Conservation (phyloP, 2,888 invertebrate species). For the Lasioglossum zephyrum region DNA sequence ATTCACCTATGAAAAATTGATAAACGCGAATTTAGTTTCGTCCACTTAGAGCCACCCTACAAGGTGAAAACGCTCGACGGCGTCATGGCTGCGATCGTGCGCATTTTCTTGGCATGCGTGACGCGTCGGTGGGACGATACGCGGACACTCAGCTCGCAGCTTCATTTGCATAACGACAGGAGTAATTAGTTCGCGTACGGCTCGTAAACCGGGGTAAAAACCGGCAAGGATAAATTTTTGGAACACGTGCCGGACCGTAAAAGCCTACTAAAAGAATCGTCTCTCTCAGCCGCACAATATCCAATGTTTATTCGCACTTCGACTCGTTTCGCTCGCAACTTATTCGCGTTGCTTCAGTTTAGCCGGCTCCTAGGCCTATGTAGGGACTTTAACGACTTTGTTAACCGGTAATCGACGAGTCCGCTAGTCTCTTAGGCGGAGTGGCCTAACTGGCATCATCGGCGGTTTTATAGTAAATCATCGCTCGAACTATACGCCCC, state of each 20-base stretch:
- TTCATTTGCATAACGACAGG: conserved; percentile 9
- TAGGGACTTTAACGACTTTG: neutral
- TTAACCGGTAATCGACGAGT: conserved; percentile 16
- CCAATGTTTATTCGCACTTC: conserved; percentile 4
- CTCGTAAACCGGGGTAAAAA: neutral
- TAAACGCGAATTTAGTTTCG: neutral
- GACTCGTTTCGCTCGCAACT: conserved; percentile 11
- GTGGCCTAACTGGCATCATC: neutral
- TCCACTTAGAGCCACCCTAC: neutral
- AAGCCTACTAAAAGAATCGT: neutral
- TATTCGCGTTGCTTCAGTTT: conserved; percentile 1
- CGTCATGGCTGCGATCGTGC: neutral
- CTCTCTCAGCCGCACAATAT: neutral
- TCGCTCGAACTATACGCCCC: neutral
- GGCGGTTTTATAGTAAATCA: conserved; percentile 17
- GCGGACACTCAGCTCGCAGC: neutral
- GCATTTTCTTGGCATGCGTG: neutral
- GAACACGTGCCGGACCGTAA: neutral
- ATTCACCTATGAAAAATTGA: neutral
- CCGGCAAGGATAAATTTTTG: conserved; percentile 9
- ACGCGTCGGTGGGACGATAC: conserved; percentile 16
- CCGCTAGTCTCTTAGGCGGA: conserved; percentile 8
- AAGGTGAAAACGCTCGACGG: neutral
- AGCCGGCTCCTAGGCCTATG: neutral
- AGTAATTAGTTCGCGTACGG: neutral